Conservation (phyloP, 2,797 vertebrate genomes). For the Champsocephalus gunnari region DNA sequence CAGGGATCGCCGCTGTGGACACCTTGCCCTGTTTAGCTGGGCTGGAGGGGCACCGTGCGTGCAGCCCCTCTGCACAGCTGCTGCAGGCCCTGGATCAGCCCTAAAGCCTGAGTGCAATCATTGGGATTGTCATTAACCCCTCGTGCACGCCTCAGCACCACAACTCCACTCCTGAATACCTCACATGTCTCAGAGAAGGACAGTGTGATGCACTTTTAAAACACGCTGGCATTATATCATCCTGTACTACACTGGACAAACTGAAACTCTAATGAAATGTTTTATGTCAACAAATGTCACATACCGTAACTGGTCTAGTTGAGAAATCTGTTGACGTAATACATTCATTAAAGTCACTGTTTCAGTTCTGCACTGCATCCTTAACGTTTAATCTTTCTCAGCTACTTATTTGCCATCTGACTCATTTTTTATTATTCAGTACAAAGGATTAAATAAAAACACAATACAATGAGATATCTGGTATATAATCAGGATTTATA, state of each 20-base stretch:
- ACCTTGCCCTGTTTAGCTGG: slow-evolving; percentile 81
- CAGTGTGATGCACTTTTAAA: slow-evolving; percentile 2
- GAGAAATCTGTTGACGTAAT: no score
- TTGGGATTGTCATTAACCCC: slow-evolving; percentile 74
- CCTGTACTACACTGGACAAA: no score
- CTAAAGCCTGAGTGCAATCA: slow-evolving; percentile 69
- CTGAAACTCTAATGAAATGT: no score
- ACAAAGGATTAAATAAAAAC: slow-evolving; percentile 57
- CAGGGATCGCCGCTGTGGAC: slow-evolving; percentile 85
- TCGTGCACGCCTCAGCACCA: slow-evolving; percentile 50
- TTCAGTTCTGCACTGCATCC: neutral
- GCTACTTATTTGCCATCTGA: slow-evolving; percentile 67
- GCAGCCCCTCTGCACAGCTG: slow-evolving; percentile 65
- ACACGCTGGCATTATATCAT: neutral
- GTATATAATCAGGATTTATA: slow-evolving; percentile 73
- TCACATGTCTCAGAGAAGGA: slow-evolving; percentile 1
- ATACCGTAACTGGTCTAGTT: no score
- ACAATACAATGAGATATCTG: slow-evolving; percentile 54
- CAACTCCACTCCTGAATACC: slow-evolving; percentile 17
- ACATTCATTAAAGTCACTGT: no score
- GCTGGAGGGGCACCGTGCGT: slow-evolving; percentile 78
- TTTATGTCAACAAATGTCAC: no score
- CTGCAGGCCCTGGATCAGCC: slow-evolving; percentile 71
- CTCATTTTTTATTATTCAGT: slow-evolving; percentile 62
- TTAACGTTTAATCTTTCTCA: slow-evolving; percentile 56